These are phyloP conservation scores for Coenobita brevimanus DNA, from an alignment of 1,140 invertebrate genomes.

Conservation along the genomic window DNA sequence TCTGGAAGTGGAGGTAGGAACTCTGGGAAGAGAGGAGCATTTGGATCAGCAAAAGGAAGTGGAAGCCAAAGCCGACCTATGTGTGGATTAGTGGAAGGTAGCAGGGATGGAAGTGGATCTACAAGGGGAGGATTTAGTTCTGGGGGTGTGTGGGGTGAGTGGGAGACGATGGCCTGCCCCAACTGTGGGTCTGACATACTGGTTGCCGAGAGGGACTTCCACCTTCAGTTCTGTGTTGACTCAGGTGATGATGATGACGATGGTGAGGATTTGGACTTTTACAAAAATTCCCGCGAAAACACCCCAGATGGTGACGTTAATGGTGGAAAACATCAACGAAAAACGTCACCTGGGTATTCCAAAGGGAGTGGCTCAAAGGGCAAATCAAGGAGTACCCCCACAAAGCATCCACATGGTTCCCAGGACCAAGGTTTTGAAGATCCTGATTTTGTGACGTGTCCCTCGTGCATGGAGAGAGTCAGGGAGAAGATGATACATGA, in stretches of 20 bases:
- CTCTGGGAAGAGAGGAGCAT: background rate
- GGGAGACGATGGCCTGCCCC: background rate
- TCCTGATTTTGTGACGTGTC: constrained; percentile 18
- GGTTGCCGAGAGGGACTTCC: constrained; percentile 23
- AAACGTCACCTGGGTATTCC: background rate
- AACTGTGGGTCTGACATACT: constrained; percentile 27
- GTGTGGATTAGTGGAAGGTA: background rate
- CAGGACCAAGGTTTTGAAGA: background rate
- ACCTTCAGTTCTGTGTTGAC: constrained; percentile 30
- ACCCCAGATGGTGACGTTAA: too few relatives aligned
- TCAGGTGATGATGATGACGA: constrained; percentile 26
- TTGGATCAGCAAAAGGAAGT: background rate
- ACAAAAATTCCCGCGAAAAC: too few relatives aligned
- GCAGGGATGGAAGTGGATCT: background rate
- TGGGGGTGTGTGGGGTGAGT: background rate
- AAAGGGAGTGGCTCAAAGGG: background rate
- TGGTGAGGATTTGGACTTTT: background rate
- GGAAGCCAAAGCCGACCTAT: background rate
- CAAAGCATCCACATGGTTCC: background rate
- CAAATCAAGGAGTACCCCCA: background rate
- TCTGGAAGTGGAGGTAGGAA: too few relatives aligned
- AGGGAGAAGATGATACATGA: background rate
- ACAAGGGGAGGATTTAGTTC: too few relatives aligned
- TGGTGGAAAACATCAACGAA: background rate
- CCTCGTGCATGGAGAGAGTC: constrained; percentile 35